Evolutionary conservation across 2,113 vertebrate genomes (phyloP).

Genomic region (Acinonyx jubatus): DNA sequence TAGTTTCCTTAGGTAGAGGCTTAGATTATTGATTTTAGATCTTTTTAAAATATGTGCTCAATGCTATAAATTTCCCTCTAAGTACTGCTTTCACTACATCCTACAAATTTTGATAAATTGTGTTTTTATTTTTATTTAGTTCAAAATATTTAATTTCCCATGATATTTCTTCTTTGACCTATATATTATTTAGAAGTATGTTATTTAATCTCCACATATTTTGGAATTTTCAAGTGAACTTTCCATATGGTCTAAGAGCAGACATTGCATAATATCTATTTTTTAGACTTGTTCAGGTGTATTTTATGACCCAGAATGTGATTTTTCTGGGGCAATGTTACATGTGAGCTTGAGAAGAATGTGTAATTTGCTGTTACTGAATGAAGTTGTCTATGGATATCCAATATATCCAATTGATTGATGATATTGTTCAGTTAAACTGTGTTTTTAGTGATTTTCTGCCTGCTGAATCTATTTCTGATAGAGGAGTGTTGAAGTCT

Average conservation of each 20-base stretch:
- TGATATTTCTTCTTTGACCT: background rate
- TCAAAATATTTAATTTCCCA: background rate
- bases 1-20: background rate
- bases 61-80: background rate
- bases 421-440: background rate
- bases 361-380: background rate
- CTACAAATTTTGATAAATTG: background rate
- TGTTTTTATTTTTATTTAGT: background rate
- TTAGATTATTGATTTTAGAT: background rate
- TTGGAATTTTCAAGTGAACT: background rate
- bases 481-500: background rate
- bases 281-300: background rate
- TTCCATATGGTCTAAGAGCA: background rate
- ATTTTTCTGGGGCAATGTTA: background rate
- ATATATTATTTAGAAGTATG: background rate
- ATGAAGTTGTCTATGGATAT: background rate
- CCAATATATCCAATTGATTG: background rate
- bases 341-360: background rate
- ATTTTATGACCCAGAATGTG: background rate
- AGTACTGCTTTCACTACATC: background rate
- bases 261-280: background rate
- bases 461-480: background rate
- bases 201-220: background rate
- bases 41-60: background rate
- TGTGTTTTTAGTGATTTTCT: background rate